These are phyloP conservation scores for Martes martes DNA, from an alignment of 2,113 vertebrate species.

Conservation along the genomic window DNA sequence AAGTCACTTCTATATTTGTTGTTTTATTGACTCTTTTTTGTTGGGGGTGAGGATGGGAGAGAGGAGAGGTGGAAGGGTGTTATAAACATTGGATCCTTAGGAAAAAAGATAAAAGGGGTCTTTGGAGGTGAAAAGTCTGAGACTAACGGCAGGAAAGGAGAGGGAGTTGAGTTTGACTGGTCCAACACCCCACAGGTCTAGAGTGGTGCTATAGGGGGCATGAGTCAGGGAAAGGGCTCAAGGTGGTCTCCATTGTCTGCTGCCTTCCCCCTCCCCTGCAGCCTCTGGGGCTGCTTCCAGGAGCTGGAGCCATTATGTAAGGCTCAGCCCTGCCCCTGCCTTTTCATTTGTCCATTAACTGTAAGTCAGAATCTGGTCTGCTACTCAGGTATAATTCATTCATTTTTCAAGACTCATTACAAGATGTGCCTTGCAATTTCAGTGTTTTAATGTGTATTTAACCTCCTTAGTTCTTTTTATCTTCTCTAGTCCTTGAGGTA, in stretches of 20 bases:
- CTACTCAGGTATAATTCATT: constrained; percentile 41
- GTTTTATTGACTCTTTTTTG: not conserved
- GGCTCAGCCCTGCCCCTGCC: not conserved
- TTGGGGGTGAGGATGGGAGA: not conserved
- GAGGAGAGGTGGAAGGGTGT: not conserved
- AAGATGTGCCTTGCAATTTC: not conserved
- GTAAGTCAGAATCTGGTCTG: constrained; percentile 27
- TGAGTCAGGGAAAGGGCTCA: not conserved
- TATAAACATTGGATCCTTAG: not conserved
- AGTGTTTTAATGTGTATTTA: not conserved
- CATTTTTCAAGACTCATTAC: constrained; percentile 18
- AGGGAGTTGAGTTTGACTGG: not conserved
- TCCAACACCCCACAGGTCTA: not conserved
- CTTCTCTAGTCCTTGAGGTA: not conserved
- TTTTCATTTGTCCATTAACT: constrained; percentile 55
- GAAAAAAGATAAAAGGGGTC: not conserved
- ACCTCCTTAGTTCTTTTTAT: constrained; percentile 11
- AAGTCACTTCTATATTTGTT: not conserved
- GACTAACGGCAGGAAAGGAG: not conserved
- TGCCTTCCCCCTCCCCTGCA: not conserved
- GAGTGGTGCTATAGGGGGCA: not conserved
- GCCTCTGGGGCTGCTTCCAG: not conserved
- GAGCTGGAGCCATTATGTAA: not conserved
- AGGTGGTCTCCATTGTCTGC: not conserved
- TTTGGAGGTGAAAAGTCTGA: not conserved